Conservation (phyloP, 2,113 vertebrate species). For the Tetrao urogallus region DNA sequence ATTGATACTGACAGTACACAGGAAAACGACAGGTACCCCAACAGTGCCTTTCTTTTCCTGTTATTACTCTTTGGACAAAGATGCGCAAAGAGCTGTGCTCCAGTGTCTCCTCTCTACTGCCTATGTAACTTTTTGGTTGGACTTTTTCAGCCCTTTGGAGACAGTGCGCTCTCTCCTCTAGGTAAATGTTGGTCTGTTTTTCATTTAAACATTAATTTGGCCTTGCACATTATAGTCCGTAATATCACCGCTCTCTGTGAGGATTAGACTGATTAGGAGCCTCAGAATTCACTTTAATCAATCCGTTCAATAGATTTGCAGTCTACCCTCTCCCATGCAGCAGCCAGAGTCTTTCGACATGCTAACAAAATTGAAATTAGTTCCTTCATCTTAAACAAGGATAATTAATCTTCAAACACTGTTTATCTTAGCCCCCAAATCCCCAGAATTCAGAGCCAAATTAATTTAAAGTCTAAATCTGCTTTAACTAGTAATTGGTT, state of each 20-base stretch:
- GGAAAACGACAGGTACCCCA: background rate
- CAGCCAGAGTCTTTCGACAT: slow-evolving; percentile 38
- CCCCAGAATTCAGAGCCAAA: slow-evolving; percentile 80
- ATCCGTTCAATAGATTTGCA: slow-evolving; percentile 64
- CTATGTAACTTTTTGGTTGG: background rate
- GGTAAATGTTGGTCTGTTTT: slow-evolving; percentile 52
- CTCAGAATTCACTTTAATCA: slow-evolving; percentile 67
- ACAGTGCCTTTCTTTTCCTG: background rate
- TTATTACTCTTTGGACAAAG: background rate
- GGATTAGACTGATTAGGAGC: slow-evolving; percentile 64
- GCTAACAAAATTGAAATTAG: slow-evolving; percentile 75
- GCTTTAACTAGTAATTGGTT: slow-evolving; percentile 85
- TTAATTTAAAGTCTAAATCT: slow-evolving; percentile 84
- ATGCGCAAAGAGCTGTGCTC: background rate
- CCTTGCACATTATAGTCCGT: slow-evolving; percentile 32
- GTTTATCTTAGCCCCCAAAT: slow-evolving; percentile 79
- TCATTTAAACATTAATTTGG: slow-evolving; percentile 74
- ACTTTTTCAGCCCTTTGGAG: slow-evolving; percentile 25
- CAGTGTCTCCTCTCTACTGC: background rate
- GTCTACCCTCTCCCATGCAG: background rate
- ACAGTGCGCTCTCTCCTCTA: slow-evolving; percentile 11
- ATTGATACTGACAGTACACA: background rate
- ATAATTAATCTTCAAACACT: slow-evolving; percentile 85
- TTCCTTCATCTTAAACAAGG: slow-evolving; percentile 77
- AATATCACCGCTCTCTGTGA: slow-evolving; percentile 28